Evolutionary conservation across 1,140 invertebrate genomes (phyloP).

Genomic region (Hyphantria cunea): DNA sequence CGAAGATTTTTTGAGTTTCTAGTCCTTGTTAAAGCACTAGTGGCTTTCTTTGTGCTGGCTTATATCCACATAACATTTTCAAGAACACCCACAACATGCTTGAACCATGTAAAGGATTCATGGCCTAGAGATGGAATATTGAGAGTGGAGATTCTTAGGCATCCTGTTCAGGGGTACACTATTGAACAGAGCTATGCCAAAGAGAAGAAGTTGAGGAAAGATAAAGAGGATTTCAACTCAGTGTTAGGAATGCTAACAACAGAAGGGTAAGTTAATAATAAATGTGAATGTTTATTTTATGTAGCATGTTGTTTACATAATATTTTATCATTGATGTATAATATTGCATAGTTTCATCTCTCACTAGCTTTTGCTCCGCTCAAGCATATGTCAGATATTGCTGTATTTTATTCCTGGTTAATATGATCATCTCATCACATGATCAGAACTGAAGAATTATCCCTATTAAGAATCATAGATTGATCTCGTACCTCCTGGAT

Average conservation of each 20-base stretch:
- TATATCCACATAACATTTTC: conserved; percentile 98
- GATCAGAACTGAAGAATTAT: no score
- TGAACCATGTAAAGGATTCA: conserved; percentile 92
- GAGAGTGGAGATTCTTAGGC: conserved; percentile 95
- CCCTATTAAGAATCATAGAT: no score
- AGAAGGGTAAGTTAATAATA: conserved; percentile 83
- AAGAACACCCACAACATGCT: conserved; percentile 95
- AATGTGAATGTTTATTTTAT: background rate
- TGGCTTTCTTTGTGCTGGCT: conserved; percentile 94
- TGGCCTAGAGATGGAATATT: conserved; percentile 98
- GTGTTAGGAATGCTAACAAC: conserved; percentile 86
- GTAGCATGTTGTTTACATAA: background rate
- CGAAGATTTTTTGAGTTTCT: conserved; percentile 95
- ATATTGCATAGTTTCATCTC: no score
- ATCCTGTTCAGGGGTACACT: conserved; percentile 87
- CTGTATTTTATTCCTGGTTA: no score
- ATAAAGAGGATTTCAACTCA: conserved; percentile 85
- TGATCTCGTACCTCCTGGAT: no score
- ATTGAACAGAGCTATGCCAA: conserved; percentile 92
- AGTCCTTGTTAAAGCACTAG: conserved; percentile 93
- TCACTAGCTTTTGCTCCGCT: no score
- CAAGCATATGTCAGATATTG: no score
- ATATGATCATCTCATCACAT: no score
- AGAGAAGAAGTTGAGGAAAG: conserved; percentile 87
- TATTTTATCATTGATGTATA: no score